These are phyloP conservation scores for Alces alces DNA, from an alignment of 2,113 vertebrate species.

Conservation along the genomic window DNA sequence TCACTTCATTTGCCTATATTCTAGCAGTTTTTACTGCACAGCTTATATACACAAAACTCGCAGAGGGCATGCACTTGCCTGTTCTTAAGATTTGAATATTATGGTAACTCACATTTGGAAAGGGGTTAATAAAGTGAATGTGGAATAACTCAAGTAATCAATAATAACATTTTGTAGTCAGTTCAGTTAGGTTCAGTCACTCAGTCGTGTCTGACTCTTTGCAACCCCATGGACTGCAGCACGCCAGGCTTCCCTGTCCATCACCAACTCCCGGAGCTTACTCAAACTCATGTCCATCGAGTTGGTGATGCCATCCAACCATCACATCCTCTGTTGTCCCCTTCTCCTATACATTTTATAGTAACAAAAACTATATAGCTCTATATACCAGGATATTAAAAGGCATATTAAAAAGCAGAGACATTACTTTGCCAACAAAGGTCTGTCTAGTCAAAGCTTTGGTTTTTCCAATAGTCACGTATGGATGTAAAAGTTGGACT, in stretches of 20 bases:
- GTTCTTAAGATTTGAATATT: background rate
- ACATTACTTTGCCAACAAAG: background rate
- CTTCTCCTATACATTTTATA: background rate
- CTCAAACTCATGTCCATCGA: background rate
- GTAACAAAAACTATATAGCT: background rate
- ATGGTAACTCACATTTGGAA: background rate
- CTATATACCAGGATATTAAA: background rate
- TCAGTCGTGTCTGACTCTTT: background rate
- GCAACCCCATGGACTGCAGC: background rate
- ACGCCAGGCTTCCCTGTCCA: background rate
- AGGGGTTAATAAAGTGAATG: background rate
- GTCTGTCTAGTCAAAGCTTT: background rate
- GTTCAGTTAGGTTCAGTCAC: background rate
- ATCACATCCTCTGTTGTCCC: background rate
- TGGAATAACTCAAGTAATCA: background rate
- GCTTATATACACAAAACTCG: background rate
- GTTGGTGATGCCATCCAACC: background rate
- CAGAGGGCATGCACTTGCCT: background rate
- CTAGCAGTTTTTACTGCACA: fast-evolving
- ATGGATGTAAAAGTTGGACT: background rate
- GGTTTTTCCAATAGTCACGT: background rate
- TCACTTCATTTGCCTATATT: background rate
- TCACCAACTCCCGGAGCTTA: background rate
- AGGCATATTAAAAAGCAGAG: background rate
- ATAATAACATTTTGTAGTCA: background rate